Conservation (phyloP, 2,888 invertebrate genomes). For the Barypeithes pellucidus region DNA sequence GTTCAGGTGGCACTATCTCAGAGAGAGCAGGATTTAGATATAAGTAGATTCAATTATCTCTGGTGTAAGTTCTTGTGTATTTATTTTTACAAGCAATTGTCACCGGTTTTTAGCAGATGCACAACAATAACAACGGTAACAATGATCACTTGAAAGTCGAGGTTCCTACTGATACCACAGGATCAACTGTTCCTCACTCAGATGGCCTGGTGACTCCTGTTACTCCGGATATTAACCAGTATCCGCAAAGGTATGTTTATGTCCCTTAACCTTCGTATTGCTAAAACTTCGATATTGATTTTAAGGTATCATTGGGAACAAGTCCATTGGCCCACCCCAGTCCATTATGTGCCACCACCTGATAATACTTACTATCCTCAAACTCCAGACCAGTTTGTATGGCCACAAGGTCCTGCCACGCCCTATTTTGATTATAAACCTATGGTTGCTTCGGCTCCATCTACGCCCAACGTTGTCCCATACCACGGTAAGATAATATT, state of each 20-base stretch:
- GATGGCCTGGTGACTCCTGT: constrained; percentile 43
- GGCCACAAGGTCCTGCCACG: constrained; percentile 57
- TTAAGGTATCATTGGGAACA: constrained; percentile 50
- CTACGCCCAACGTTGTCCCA: constrained; percentile 62
- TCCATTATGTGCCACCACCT: constrained; percentile 30
- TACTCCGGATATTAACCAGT: constrained; percentile 41
- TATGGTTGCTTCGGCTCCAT: constrained; percentile 63
- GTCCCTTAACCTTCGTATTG: too few species aligned
- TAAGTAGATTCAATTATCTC: too few species aligned
- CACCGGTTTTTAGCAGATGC: constrained; percentile 57
- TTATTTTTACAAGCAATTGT: too few species aligned
- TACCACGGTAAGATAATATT: constrained; percentile 59
- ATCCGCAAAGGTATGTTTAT: constrained; percentile 39
- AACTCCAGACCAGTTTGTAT: constrained; percentile 56
- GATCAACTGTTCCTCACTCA: constrained; percentile 27
- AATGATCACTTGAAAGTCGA: constrained; percentile 32
- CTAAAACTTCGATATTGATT: neutral
- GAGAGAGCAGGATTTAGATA: too few species aligned
- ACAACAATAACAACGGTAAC: constrained; percentile 42
- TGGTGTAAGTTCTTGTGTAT: too few species aligned
- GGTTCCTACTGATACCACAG: constrained; percentile 45
- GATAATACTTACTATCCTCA: constrained; percentile 40
- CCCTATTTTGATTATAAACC: constrained; percentile 59
- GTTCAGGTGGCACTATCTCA: too few species aligned
- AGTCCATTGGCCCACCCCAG: constrained; percentile 41